Evolutionary conservation across 2,888 invertebrate genomes (phyloP).

Genomic region (Apantesis nais): DNA sequence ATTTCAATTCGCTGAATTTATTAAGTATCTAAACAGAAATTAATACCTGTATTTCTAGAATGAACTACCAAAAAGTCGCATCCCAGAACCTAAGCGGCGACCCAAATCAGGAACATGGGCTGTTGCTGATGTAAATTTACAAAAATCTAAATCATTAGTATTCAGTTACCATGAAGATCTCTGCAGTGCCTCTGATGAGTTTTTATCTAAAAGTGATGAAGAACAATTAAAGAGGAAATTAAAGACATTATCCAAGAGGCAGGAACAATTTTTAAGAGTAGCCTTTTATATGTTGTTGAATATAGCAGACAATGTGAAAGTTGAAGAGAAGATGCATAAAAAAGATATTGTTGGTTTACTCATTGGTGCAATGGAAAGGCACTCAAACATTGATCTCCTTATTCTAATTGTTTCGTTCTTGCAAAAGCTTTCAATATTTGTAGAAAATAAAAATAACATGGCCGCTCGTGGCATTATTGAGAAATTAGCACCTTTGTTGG

Average conservation of each 20-base stretch:
- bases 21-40: background rate
- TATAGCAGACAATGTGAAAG: conserved; percentile 97
- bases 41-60: conserved; percentile 66
- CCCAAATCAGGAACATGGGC: conserved; percentile 92
- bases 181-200: conserved; percentile 81
- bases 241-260: conserved; percentile 94
- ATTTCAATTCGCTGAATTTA: background rate
- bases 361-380: conserved; percentile 94
- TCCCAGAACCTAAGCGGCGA: conserved; percentile 90
- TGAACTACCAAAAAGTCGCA: conserved; percentile 89
- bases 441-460: conserved; percentile 98
- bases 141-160: conserved; percentile 86
- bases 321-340: conserved; percentile 98
- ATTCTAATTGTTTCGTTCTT: conserved; percentile 96
- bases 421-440: conserved; percentile 97
- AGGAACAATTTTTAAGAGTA: conserved; percentile 96
- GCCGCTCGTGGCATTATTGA: conserved; percentile 92
- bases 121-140: conserved; percentile 82
- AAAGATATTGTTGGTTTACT: conserved; percentile 95
- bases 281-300: conserved; percentile 97
- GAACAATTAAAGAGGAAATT: conserved; percentile 92
- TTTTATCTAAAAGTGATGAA: conserved; percentile 87
- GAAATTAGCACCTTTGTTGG: conserved; percentile 92
- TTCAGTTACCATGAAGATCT: conserved; percentile 90
- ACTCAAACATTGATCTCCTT: conserved; percentile 93